phyloP scores from a whole-genome alignment of 2,113 vertebrate species.

The Tursiops truncatus region DNA sequence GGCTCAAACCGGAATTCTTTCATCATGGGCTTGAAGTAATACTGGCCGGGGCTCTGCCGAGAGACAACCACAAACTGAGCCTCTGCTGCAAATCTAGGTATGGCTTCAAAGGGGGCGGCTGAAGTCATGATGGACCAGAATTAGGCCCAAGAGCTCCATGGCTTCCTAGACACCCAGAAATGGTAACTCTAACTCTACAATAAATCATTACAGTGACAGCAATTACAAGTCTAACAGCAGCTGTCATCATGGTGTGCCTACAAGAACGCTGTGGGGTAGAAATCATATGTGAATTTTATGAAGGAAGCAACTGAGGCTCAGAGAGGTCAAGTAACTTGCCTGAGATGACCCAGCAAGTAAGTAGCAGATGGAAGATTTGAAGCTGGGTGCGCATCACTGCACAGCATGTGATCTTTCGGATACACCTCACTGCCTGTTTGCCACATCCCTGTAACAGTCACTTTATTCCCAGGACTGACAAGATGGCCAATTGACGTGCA shows the following conservation, averaged over 20 bases:
- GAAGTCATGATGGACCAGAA: accelerated
- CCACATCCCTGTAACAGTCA: accelerated
- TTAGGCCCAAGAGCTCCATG: not conserved
- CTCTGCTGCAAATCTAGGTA: not conserved
- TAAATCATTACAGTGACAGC: accelerated
- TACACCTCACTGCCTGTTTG: not conserved
- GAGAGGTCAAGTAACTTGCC: not conserved
- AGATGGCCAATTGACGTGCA: accelerated
- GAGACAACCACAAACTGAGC: not conserved
- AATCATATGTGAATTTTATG: not conserved
- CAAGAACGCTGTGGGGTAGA: not conserved
- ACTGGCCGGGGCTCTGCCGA: slow-evolving; percentile 97
- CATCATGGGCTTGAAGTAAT: slow-evolving; percentile 99
- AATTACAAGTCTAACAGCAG: accelerated
- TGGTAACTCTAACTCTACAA: accelerated
- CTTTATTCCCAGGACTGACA: not conserved
- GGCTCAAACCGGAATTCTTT: slow-evolving; percentile 99
- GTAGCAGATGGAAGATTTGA: not conserved
- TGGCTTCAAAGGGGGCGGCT: accelerated
- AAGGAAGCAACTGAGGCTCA: not conserved
- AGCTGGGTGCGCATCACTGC: not conserved
- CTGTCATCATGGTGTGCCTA: accelerated
- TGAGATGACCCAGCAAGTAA: not conserved
- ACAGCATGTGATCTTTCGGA: accelerated
- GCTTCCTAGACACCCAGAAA: not conserved